These are phyloP conservation scores for Tiaroga cobitis DNA, from an alignment of 2,797 vertebrate genomes.

Conservation along the genomic window DNA sequence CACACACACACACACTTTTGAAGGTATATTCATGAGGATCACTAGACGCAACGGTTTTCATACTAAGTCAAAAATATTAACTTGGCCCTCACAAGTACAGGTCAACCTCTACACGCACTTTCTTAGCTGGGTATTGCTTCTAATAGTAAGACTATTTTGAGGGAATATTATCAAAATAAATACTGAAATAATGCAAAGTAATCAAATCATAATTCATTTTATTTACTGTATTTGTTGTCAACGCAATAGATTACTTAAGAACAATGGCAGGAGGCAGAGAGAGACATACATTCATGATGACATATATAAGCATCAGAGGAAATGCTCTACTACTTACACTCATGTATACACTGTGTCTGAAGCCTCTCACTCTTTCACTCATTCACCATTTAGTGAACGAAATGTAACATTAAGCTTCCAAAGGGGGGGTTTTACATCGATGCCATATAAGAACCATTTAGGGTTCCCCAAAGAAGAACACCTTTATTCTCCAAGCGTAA, in stretches of 20 bases:
- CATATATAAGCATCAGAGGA: background rate
- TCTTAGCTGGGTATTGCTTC: background rate
- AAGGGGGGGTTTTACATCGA: fast-evolving
- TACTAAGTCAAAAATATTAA: background rate
- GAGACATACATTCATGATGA: background rate
- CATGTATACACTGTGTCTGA: background rate
- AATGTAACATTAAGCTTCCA: background rate
- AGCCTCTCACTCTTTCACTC: background rate
- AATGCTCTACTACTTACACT: background rate
- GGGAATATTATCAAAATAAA: background rate
- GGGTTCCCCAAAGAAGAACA: background rate
- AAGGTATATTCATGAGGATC: background rate
- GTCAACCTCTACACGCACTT: background rate
- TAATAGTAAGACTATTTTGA: background rate
- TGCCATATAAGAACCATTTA: background rate
- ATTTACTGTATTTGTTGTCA: background rate
- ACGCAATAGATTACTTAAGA: background rate
- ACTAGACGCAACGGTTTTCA: background rate
- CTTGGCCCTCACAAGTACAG: background rate
- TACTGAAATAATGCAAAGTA: background rate
- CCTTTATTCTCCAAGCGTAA: background rate
- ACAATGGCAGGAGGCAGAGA: background rate
- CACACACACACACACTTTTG: background rate
- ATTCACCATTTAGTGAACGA: background rate
- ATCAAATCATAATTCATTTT: background rate